phyloP scores from a whole-genome alignment of 2,797 vertebrate species.

The Crypturellus tataupa region DNA sequence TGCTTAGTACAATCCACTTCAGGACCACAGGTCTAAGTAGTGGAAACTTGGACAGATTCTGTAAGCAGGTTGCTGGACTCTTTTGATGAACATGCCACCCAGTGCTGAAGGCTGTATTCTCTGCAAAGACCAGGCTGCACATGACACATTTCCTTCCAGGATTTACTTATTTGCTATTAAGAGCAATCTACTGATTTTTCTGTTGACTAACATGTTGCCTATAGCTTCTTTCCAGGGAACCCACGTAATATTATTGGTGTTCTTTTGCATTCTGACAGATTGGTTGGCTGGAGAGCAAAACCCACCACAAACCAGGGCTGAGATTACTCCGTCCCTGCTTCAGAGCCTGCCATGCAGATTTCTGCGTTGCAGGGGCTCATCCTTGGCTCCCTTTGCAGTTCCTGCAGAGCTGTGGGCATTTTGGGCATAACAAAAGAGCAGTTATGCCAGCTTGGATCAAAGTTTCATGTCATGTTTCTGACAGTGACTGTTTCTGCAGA shows the following conservation, averaged over 20 bases:
- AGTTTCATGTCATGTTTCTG: background rate
- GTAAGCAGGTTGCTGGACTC: background rate
- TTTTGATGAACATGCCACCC: background rate
- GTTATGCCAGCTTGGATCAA: background rate
- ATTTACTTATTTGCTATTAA: background rate
- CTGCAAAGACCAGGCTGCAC: background rate
- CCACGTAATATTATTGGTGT: background rate
- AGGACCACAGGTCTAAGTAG: background rate
- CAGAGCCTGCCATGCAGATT: background rate
- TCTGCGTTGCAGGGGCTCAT: background rate
- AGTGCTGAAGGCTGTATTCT: background rate
- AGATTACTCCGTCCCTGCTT: background rate
- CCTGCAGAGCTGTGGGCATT: background rate
- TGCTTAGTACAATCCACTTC: slow-evolving; percentile 3
- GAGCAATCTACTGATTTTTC: background rate
- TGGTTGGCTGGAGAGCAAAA: background rate
- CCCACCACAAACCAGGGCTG: background rate
- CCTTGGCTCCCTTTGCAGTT: background rate
- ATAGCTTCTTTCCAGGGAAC: background rate
- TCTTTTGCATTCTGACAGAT: background rate
- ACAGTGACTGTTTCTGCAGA: background rate
- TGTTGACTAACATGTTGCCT: background rate
- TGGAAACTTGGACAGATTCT: background rate
- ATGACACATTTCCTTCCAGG: background rate
- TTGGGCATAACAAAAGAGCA: background rate